Evolutionary conservation across 2,113 vertebrate species (phyloP), one percentile per base, ranked within the genome.

Genomic region (Sylvietta virens): DNA sequence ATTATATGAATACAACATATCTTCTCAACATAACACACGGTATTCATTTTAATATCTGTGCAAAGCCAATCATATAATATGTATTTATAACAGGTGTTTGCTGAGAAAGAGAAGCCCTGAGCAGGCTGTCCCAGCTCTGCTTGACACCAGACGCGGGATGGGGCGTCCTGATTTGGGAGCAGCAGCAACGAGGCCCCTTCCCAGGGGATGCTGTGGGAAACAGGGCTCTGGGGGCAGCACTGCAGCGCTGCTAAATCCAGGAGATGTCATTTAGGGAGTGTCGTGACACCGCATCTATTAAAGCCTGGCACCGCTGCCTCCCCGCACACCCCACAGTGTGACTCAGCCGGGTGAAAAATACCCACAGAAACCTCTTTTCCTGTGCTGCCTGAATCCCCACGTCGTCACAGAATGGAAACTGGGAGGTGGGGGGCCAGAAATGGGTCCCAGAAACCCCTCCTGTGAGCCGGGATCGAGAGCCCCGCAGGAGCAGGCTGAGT

Each of bases 391-490:
- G 54, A 51, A n/a, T 13, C 18, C 16, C 27, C 40, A 8, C 30
- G 0, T 22, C 8, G 7, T 7, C 69, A 15, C 39, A 13, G 62
- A 14, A 6, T 26, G 51, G 39, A 23, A 58, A 23, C 0, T 17
- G 44, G 47, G 74, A 67, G 80, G 22, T 23, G 54, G 7, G 37
- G 30, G n/a, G 79, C 47, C 24, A 6, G 67, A 27, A 90, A 19
- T 7, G 76, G 33, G 67, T 56, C 35, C 48, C 70, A 88, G 47
- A 56, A 77, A 80, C 45, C 8, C 54, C 58, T 78, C 37, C 61
- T 88, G 70, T 4, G 40, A 71, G 60, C 15, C 39, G 51, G 14
- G 42, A 69, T 13, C 3, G 9, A 37, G 18, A 50, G 33, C 56
- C 37, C 58, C 70, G 13, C 66, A 30, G 12, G 4, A 80, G 51